A percentile compares a stretch with the other conserved stretches of the same genome.
Conservation (phyloP, 92 coral and sea anemone species). For the Epizoanthus scotinus region DNA sequence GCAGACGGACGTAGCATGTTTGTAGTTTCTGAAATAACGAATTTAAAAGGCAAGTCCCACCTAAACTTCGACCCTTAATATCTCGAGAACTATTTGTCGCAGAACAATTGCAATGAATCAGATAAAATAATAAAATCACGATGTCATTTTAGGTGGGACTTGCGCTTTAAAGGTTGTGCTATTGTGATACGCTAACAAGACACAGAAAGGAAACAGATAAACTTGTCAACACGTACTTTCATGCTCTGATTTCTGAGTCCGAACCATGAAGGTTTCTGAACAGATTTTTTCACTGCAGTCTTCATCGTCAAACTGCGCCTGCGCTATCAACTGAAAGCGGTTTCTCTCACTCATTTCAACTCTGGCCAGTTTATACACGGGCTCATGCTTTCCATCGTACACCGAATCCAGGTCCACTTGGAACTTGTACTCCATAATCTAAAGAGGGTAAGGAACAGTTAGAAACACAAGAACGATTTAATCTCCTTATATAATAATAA, state of each 20-base stretch:
- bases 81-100: no score
- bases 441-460: background rate
- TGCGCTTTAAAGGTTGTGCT: no score
- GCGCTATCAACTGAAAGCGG: conserved; percentile 74
- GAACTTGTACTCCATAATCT: conserved; percentile 28
- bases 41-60: no score
- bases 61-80: no score
- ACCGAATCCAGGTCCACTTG: conserved; percentile 88
- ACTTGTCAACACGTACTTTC: conserved; percentile 44
- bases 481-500: no score
- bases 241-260: conserved; percentile 57
- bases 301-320: conserved; percentile 55
- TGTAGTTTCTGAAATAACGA: no score
- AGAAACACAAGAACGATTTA: no score
- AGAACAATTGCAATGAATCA: no score
- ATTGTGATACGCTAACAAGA: background rate
- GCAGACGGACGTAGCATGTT: no score
- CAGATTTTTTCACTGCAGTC: conserved; percentile 56
- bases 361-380: conserved; percentile 87
- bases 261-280: conserved; percentile 74
- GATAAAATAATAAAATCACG: no score
- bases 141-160: no score
- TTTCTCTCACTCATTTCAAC: conserved; percentile 83
- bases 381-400: conserved; percentile 72
- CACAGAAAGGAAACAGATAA: background rate